Percentiles rank a stretch among this genome's conserved stretches.
Conservation (phyloP, 92 coral and sea anemone genomes). For the Micromussa lordhowensis region DNA sequence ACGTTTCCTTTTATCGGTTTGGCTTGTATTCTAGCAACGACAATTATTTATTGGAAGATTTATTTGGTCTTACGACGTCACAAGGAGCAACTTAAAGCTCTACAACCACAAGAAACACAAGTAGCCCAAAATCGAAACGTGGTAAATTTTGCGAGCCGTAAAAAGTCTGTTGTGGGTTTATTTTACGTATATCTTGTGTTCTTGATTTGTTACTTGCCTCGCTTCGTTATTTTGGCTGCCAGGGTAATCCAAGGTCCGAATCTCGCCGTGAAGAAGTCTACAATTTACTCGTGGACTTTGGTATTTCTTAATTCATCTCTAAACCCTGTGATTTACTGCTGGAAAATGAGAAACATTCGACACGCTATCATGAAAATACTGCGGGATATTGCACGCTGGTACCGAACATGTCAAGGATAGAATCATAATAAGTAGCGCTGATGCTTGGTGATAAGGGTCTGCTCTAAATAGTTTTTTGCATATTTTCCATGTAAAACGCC, state of each 20-base stretch:
- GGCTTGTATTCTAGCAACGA: not conserved
- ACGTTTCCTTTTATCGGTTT: not conserved
- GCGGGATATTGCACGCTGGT: not conserved
- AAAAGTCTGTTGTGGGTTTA: not conserved
- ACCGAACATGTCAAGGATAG: not conserved
- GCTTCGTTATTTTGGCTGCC: not conserved
- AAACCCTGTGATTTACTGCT: not conserved
- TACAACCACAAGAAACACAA: not conserved
- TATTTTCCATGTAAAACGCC: no score
- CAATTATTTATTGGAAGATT: not conserved
- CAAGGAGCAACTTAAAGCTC: not conserved
- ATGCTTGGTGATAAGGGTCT: no score
- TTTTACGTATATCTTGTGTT: not conserved
- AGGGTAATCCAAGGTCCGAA: not conserved
- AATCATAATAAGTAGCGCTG: not conserved
- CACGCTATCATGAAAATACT: not conserved
- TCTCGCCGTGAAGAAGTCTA: not conserved
- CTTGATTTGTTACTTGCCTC: not conserved
- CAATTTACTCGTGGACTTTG: not conserved
- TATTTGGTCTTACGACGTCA: not conserved
- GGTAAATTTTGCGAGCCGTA: not conserved
- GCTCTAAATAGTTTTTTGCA: not conserved
- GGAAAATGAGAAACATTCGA: not conserved
- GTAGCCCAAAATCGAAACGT: not conserved
- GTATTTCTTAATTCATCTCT: not conserved